These are phyloP conservation scores for Alosa alosa DNA, from an alignment of 2,113 vertebrate genomes.

Conservation along the genomic window DNA sequence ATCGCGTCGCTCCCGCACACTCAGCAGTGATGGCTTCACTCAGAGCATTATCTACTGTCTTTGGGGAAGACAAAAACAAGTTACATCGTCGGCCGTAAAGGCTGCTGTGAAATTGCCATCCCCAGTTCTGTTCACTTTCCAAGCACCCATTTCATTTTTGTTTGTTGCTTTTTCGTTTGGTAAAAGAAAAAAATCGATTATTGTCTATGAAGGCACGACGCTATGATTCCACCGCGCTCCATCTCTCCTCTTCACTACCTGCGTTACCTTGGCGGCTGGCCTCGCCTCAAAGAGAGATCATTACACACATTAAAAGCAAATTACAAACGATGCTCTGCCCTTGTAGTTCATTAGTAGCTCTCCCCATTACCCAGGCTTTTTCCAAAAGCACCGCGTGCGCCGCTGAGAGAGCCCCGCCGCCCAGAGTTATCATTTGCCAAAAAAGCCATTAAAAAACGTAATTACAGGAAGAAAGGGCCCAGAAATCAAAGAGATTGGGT, in stretches of 20 bases:
- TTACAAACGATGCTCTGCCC: slow-evolving; percentile 73
- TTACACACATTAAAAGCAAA: slow-evolving; percentile 75
- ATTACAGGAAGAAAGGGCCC: slow-evolving; percentile 59
- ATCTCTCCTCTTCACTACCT: background rate
- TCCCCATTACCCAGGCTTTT: slow-evolving; percentile 41
- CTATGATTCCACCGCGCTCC: background rate
- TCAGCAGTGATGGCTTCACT: background rate
- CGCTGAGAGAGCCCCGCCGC: slow-evolving; percentile 46
- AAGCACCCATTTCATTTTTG: background rate
- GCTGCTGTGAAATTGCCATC: background rate
- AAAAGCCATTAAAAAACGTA: slow-evolving; percentile 65
- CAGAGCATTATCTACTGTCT: background rate
- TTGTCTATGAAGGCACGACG: background rate
- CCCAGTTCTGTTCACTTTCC: background rate
- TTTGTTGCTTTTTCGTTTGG: slow-evolving; percentile 12
- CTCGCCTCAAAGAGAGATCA: slow-evolving; percentile 69
- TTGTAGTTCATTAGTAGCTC: slow-evolving; percentile 67
- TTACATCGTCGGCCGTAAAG: background rate
- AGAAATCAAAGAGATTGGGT: slow-evolving; percentile 41
- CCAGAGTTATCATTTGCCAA: slow-evolving; percentile 58
- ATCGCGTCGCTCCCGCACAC: background rate
- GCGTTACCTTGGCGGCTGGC: background rate
- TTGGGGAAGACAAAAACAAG: background rate
- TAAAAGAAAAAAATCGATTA: background rate
- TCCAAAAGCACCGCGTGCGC: slow-evolving; percentile 34